Percentiles rank a stretch among this genome's conserved stretches.
Evolutionary conservation across 2,797 vertebrate genomes (phyloP).

Genomic region (Anniella stebbinsi): DNA sequence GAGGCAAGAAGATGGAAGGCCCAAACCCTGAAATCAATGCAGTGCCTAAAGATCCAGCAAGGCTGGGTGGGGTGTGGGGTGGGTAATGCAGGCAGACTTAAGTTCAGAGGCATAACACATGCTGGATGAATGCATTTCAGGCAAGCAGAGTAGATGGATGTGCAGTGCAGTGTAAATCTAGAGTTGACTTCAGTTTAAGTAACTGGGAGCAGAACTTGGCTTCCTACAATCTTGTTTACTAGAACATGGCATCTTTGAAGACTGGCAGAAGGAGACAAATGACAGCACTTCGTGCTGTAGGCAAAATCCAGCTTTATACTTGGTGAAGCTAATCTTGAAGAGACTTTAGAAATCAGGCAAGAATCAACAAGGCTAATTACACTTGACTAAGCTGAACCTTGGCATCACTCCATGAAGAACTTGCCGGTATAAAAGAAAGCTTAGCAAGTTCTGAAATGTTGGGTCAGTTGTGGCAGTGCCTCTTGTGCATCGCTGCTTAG

Average conservation of each 20-base stretch:
- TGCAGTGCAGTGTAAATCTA: background rate
- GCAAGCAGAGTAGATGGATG: background rate
- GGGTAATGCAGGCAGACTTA: background rate
- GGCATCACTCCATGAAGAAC: background rate
- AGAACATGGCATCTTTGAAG: background rate
- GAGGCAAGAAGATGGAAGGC: background rate
- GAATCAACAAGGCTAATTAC: slow-evolving; percentile 30
- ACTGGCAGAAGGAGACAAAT: background rate
- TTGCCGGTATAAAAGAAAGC: background rate
- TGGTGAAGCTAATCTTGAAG: slow-evolving; percentile 1
- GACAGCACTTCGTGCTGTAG: background rate
- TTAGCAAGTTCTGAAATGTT: background rate
- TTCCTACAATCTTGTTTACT: background rate
- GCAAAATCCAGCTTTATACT: background rate
- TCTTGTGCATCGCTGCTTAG: background rate
- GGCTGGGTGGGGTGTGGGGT: too few relatives aligned
- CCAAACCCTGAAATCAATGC: background rate
- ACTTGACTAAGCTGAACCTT: background rate
- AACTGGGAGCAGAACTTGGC: background rate
- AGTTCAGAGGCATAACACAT: background rate
- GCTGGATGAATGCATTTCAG: background rate
- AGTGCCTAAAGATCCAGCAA: background rate
- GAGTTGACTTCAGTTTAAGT: background rate
- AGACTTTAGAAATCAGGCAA: slow-evolving; percentile 9
- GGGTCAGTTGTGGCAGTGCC: background rate